Evolutionary conservation across 2,797 vertebrate species (phyloP).

Genomic region (Dendrocincla fuliginosa): DNA sequence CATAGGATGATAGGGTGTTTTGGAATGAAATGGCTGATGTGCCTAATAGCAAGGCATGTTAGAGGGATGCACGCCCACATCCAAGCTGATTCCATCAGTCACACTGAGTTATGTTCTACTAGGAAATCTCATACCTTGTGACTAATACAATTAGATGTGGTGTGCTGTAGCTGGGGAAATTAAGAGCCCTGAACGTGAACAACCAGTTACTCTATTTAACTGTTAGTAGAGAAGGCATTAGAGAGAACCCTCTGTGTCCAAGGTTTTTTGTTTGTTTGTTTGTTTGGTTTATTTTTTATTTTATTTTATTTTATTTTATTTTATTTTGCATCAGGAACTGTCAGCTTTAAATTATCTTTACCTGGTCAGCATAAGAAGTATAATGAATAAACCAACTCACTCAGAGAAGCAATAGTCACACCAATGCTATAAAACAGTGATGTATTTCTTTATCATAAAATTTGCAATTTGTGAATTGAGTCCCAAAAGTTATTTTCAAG

Average conservation of each 20-base stretch:
- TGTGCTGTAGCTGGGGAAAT: conserved; percentile 8
- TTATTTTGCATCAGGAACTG: background rate
- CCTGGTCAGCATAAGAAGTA: background rate
- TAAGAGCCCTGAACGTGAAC: background rate
- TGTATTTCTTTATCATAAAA: background rate
- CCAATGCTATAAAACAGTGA: background rate
- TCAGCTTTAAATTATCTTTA: background rate
- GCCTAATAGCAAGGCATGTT: background rate
- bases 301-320: background rate
- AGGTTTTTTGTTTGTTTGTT: no score
- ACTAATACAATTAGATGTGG: background rate
- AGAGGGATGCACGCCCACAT: background rate
- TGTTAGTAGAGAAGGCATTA: background rate
- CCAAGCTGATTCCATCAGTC: background rate
- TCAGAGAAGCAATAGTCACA: background rate
- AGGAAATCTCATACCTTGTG: background rate
- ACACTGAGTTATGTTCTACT: background rate
- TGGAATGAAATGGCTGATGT: background rate
- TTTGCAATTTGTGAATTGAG: background rate
- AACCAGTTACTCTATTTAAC: background rate
- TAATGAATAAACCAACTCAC: background rate
- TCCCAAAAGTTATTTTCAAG: background rate
- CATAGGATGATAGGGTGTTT: background rate
- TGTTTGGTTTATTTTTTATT: no score
- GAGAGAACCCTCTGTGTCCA: background rate